Evolutionary conservation across 2,888 invertebrate species (phyloP).

Genomic region (Ichneumoninae sp.): DNA sequence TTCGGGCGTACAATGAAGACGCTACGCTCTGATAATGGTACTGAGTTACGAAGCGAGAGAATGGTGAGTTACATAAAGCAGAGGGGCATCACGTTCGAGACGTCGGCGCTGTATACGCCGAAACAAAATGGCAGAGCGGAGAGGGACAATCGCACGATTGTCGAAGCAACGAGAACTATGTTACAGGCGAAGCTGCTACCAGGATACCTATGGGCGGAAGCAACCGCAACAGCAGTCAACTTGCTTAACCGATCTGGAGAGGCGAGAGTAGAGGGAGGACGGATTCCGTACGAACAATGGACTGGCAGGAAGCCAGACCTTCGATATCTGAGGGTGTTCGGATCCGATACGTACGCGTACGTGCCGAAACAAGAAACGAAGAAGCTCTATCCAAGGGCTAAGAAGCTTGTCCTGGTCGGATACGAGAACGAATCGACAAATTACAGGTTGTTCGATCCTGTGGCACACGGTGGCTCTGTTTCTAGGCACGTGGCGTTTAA

Average conservation of each 20-base stretch:
- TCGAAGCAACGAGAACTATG: conserved; percentile 55
- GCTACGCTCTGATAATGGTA: conserved; percentile 59
- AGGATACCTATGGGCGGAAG: neutral
- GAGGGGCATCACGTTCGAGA: conserved; percentile 49
- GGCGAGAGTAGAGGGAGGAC: neutral
- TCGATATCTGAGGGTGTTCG: conserved; percentile 65
- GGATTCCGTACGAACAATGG: conserved; percentile 50
- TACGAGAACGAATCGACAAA: conserved; percentile 25
- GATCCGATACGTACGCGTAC: conserved; percentile 68
- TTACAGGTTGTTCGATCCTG: conserved; percentile 48
- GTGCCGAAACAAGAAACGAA: conserved; percentile 66
- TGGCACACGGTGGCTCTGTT: conserved; percentile 19
- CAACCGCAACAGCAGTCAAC: conserved; percentile 27
- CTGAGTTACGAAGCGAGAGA: conserved; percentile 49
- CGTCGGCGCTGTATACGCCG: conserved; percentile 56
- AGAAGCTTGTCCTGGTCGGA: conserved; percentile 37
- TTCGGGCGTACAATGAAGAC: conserved; percentile 50
- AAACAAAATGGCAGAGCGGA: conserved; percentile 56
- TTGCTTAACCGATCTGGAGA: conserved; percentile 18
- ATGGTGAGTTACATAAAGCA: conserved; percentile 42
- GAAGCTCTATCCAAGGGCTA: conserved; percentile 55
- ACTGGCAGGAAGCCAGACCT: neutral
- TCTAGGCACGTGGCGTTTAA: conserved; percentile 39
- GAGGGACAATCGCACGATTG: conserved; percentile 44
- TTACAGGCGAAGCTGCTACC: conserved; percentile 42